Conservation (phyloP, 2,888 invertebrate genomes). For the Acrocera orbiculus region DNA sequence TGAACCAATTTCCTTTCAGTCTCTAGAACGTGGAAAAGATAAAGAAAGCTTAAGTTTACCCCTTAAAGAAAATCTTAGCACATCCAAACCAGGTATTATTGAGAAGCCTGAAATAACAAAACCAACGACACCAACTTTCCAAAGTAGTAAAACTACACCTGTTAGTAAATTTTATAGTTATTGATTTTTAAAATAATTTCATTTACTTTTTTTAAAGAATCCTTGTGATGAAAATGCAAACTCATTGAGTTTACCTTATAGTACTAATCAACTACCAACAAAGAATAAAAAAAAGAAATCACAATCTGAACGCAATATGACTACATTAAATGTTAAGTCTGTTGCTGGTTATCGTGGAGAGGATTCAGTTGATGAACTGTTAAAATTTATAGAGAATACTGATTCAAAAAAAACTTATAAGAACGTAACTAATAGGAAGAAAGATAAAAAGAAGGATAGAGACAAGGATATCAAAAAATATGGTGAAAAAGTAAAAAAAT, state of each 20-base stretch:
- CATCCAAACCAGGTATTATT: constrained; percentile 21
- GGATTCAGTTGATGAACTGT: constrained; percentile 56
- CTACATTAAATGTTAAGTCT: constrained; percentile 34
- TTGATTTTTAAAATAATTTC: constrained; percentile 20
- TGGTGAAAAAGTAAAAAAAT: constrained; percentile 38
- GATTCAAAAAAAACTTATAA: constrained; percentile 20
- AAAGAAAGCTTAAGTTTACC: no score
- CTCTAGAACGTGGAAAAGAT: constrained; percentile 21
- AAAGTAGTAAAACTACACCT: constrained; percentile 2
- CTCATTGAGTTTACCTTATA: constrained; percentile 34
- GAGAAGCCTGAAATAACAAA: constrained; percentile 16
- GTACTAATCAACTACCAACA: constrained; percentile 16
- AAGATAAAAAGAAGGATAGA: constrained; percentile 28
- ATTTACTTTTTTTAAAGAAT: constrained; percentile 34
- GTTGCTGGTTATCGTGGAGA: constrained; percentile 65
- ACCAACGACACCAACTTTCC: constrained; percentile 12
- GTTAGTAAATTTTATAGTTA: constrained; percentile 4
- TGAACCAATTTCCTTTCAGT: constrained; percentile 20
- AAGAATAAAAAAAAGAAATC: constrained; percentile 41
- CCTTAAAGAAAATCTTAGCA: no score
- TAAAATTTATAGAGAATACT: constrained; percentile 58
- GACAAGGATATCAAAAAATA: constrained; percentile 28
- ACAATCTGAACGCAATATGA: constrained; percentile 35
- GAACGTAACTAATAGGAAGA: constrained; percentile 36
- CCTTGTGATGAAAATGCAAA: constrained; percentile 68